These are phyloP conservation scores for Adelosebastes latens DNA, from an alignment of 2,797 vertebrate species.

Conservation along the genomic window DNA sequence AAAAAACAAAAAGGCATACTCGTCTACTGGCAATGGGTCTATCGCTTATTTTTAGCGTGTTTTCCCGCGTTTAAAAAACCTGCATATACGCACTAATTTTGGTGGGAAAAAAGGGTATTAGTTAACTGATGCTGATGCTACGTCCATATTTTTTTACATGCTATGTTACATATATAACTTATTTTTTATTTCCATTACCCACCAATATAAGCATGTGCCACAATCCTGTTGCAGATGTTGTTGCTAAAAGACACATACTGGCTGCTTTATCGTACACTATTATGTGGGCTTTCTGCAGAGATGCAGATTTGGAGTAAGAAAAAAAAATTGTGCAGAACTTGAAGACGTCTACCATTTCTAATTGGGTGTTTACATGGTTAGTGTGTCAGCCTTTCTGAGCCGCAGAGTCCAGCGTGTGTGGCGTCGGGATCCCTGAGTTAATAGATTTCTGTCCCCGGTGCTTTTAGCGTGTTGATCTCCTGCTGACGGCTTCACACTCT, in stretches of 20 bases:
- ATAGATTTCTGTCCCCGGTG: conserved; percentile 73
- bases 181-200: background rate
- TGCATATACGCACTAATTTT: no score
- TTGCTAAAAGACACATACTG: background rate
- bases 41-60: no score
- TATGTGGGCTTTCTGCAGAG: conserved; percentile 19
- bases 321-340: background rate
- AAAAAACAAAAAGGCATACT: no score
- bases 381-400: conserved; percentile 55
- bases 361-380: conserved; percentile 53
- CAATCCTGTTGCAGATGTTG: background rate
- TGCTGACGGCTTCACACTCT: conserved; percentile 68
- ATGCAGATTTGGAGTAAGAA: conserved; percentile 1
- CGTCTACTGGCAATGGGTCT: no score
- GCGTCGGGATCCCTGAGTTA: conserved; percentile 53
- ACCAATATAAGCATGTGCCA: background rate
- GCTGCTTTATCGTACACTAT: background rate
- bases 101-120: background rate
- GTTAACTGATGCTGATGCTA: background rate
- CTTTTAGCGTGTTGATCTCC: conserved; percentile 73
- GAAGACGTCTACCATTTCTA: conserved; percentile 19
- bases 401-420: conserved; percentile 15
- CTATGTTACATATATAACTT: background rate
- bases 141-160: background rate
- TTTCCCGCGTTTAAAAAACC: no score